A percentile compares a stretch with the other conserved stretches of the same genome.
These are phyloP conservation scores for Epizoanthus fatuus DNA, from an alignment of 92 coral and sea anemone genomes.

Conservation along the genomic window DNA sequence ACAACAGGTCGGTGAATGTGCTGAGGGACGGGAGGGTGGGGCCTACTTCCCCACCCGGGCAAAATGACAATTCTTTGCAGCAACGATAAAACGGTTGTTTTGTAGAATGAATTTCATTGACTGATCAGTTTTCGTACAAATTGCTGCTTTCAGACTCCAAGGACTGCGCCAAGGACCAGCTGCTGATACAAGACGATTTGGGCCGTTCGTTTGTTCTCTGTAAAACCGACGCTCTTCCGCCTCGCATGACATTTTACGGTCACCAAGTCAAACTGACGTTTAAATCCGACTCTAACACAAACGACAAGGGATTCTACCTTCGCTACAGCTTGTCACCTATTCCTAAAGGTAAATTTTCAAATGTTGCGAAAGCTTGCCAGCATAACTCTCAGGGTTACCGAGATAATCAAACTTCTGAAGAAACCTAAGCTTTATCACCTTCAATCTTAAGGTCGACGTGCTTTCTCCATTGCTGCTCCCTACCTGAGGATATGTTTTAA, in stretches of 20 bases:
- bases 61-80: too few species aligned
- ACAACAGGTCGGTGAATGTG: constrained; percentile 68
- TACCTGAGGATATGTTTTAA: too few species aligned
- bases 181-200: constrained; percentile 20
- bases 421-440: too few species aligned
- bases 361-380: too few species aligned
- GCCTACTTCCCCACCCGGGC: too few species aligned
- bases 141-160: neutral
- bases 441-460: too few species aligned
- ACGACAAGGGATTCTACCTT: constrained; percentile 30
- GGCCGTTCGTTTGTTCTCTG: constrained; percentile 21
- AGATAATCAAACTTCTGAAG: too few species aligned
- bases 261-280: constrained; percentile 38
- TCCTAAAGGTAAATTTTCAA: constrained; percentile 15
- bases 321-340: constrained; percentile 37
- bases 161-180: constrained; percentile 27
- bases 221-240: neutral
- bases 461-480: too few species aligned
- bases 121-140: neutral
- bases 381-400: too few species aligned
- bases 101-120: neutral
- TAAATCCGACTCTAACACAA: constrained; percentile 6
- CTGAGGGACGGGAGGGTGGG: too few species aligned
- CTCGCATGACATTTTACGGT: constrained; percentile 41
- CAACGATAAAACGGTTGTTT: too few species aligned